Base-by-base conservation (phyloP, 1,140 invertebrate species). In the Trissolcus basalis region DNA sequence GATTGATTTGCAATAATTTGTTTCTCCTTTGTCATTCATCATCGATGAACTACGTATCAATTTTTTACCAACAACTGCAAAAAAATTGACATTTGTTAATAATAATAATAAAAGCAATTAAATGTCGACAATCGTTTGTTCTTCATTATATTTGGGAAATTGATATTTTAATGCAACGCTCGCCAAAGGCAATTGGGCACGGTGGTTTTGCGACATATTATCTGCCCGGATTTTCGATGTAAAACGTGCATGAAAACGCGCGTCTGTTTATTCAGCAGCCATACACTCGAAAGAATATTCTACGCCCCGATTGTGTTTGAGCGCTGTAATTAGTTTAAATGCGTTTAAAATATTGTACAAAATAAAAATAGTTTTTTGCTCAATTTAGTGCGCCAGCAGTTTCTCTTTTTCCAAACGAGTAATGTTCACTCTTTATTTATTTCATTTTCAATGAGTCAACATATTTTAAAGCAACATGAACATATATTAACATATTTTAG, bases 81-180 rank as follows among this genome's bases (percentile, higher is more conserved):
- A 61, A n/a, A n/a, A n/a, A n/a, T n/a, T n/a, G n/a, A 6, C 19
- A 27, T 27, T 59, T 63, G 45, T 48, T 47, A 58, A 43, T 51
- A 48, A 61, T 59, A 70, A 76, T 47, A 60, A 65, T 65, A 65
- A 75, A 67, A 67, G 55, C 73, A 67, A 77, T 77, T 71, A 70
- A 70, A 77, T 69, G 59, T 47, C 65, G 65, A 70, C 65, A 76
- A 76, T 47, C 64, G 41, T n/a, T 15, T 51, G 53, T 54, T 54
- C 51, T 33, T 48, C 45, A 19, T 59, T 41, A 51, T 47, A 32
- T 15, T 39, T 0, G 16, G 12, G 47, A 56, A 36, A 39, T 47
- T 65, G 50, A 63, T 60, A 70, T 76, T 76, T 76, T 76, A 65
- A 65, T 65, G 65, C 60, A 51, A 47, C 41, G 47, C 69, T 50